phyloP scores from a whole-genome alignment of 2,888 invertebrate species.

The Scaptomyza reducta region DNA sequence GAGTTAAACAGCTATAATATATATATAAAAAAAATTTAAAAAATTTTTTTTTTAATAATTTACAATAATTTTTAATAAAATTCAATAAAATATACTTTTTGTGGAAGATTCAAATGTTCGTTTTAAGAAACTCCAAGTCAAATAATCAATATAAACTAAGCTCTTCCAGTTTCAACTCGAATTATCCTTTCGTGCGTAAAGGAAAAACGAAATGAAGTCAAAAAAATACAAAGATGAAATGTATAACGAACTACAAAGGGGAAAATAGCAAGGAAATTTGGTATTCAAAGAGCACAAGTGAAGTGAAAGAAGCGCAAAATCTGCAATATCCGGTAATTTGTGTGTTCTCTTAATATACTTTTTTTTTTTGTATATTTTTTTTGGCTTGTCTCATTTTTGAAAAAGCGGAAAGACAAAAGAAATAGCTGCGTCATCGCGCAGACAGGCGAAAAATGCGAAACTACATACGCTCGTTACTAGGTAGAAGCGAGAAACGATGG shows the following conservation, averaged over 20 bases:
- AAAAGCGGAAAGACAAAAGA: conserved; percentile 38
- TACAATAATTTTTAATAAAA: too few relatives aligned
- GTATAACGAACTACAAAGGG: conserved; percentile 29
- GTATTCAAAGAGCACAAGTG: conserved; percentile 27
- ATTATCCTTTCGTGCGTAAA: too few relatives aligned
- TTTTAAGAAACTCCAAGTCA: too few relatives aligned
- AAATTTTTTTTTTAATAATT: too few relatives aligned
- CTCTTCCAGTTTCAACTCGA: background rate
- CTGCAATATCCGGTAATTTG: conserved; percentile 69
- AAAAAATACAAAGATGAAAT: background rate
- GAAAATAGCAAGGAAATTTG: conserved; percentile 26
- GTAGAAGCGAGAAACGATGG: conserved; percentile 1
- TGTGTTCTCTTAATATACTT: conserved; percentile 5
- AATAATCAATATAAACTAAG: background rate
- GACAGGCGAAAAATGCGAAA: conserved; percentile 32
- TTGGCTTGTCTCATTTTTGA: background rate
- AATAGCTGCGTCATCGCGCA: conserved; percentile 45
- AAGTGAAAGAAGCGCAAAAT: conserved; percentile 51
- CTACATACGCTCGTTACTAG: conserved; percentile 4
- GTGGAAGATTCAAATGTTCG: too few relatives aligned
- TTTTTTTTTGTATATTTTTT: conserved; percentile 6
- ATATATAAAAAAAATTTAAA: too few relatives aligned
- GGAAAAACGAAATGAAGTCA: too few relatives aligned
- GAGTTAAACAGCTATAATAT: too few relatives aligned
- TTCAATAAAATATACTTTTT: too few relatives aligned